Percentiles rank a stretch among this genome's conserved stretches.
Conservation (phyloP, 2,888 invertebrate genomes). For the Zaprionus bogoriensis region DNA sequence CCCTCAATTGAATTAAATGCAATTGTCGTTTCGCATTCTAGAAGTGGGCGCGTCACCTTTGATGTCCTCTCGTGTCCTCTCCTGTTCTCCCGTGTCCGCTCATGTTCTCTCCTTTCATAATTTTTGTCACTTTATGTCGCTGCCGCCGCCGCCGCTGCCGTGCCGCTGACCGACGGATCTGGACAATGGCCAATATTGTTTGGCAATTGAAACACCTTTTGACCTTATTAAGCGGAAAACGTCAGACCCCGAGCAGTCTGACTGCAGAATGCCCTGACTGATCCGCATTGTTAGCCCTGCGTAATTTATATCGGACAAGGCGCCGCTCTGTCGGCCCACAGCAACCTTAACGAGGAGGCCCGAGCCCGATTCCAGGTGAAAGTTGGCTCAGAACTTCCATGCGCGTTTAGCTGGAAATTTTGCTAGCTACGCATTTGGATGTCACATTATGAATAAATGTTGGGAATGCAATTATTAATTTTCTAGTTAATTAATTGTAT, state of each 20-base stretch:
- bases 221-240: constrained; percentile 70
- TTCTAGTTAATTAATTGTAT: too few relatives aligned
- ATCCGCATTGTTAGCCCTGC: constrained; percentile 57
- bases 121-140: constrained; percentile 57
- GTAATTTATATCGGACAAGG: constrained; percentile 69
- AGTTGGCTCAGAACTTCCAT: not conserved
- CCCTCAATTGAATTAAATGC: constrained; percentile 57
- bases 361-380: not conserved
- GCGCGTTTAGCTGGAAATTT: too few relatives aligned
- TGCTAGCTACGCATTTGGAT: too few relatives aligned
- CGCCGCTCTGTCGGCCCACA: constrained; percentile 56
- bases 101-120: constrained; percentile 69
- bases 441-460: too few relatives aligned
- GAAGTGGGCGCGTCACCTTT: constrained; percentile 72
- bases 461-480: too few relatives aligned
- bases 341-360: not conserved
- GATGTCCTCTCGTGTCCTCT: constrained; percentile 44
- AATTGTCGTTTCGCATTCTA: constrained; percentile 54
- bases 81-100: constrained; percentile 23
- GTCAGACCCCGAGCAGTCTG: constrained; percentile 38
- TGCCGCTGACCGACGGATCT: too few relatives aligned
- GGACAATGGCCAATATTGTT: constrained; percentile 47
- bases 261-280: constrained; percentile 35
- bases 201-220: constrained; percentile 72
- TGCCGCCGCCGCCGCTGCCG: too few relatives aligned